Conservation (phyloP, 1,140 invertebrate species). For the Listronotus bonariensis region DNA sequence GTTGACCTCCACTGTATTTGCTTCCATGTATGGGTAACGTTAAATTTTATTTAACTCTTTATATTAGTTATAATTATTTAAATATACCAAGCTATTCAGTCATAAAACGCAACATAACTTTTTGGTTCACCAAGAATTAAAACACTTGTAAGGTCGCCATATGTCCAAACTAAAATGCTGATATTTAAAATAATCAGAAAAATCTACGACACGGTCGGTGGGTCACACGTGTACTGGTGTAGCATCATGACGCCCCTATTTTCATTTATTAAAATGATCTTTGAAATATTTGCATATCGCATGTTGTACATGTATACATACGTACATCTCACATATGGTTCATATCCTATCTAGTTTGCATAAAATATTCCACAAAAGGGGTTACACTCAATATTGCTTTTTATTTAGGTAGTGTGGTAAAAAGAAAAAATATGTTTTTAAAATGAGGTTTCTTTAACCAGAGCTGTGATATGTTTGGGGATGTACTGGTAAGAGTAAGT, state of each 20-base stretch:
- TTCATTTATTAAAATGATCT: conserved; percentile 43
- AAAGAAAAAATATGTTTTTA: too few relatives aligned
- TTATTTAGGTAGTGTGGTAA: too few relatives aligned
- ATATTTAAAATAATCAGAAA: conserved; percentile 40
- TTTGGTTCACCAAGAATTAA: neutral
- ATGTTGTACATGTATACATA: conserved; percentile 22
- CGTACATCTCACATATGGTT: conserved; percentile 32
- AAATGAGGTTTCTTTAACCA: too few relatives aligned
- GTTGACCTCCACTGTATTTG: too few relatives aligned
- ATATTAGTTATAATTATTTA: too few relatives aligned
- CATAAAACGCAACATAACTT: neutral
- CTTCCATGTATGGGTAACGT: too few relatives aligned
- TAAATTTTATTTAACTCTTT: too few relatives aligned
- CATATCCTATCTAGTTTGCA: conserved; percentile 27
- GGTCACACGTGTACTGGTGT: conserved; percentile 39
- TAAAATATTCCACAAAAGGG: conserved; percentile 24
- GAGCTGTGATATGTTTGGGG: too few relatives aligned
- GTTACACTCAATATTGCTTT: neutral
- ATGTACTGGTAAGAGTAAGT: too few relatives aligned
- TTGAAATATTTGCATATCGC: conserved; percentile 40
- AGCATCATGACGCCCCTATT: conserved; percentile 34
- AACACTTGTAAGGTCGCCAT: conserved; percentile 25
- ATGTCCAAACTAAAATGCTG: conserved; percentile 36
- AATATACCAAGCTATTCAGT: too few relatives aligned
- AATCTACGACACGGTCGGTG: conserved; percentile 36